Base-by-base conservation (phyloP, 1,140 invertebrate species). In the Cylas formicarius region DNA sequence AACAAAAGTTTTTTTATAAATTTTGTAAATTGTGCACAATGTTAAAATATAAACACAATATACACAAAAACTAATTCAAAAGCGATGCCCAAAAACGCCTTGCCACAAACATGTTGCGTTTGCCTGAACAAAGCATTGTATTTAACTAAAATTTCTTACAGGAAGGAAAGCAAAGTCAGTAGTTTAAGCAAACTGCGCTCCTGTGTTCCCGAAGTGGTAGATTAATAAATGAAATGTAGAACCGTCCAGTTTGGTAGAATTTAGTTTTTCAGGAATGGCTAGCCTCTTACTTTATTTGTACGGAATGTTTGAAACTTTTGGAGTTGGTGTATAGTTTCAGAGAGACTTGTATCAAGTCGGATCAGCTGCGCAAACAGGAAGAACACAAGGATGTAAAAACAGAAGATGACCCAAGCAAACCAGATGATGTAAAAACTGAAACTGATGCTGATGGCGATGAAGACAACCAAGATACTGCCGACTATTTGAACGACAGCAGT, bases 201-300 rank as follows among this genome's bases (percentile, higher is more conserved):
- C 14, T 45, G 33, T 26, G 40, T 58, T 17, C 23, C 56, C 6
- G 46, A 58, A 58, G 44, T 58, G 31, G 56, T 58, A 49, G 53
- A 40, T 37, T 13, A 11, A 20, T 21, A 33, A 14, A 6, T 35
- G 38, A 37, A 5, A 34, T 32, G 11, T 24, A 13, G 7, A 22
- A 14, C 31, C 44, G 26, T 35, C n/a, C 17, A 22, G 18, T n/a
- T 35, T 42, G 19, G n/a, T 10, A 9, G 2, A 10, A 17, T 21
- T 31, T 9, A 34, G 26, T 10, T 5, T 55, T 53, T 20, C 21
- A 56, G 51, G 28, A 47, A 23, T 56, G 53, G 53, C 20, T 34
- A 24, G 20, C 27, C 9, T 26, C 29, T 10, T 55, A 44, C 19
- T 16, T 36, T 17, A 53, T 57, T 3, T 57, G 55, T 35, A 42